Evolutionary conservation across 2,113 vertebrate species (phyloP).

Genomic region (Chiloscyllium plagiosum): DNA sequence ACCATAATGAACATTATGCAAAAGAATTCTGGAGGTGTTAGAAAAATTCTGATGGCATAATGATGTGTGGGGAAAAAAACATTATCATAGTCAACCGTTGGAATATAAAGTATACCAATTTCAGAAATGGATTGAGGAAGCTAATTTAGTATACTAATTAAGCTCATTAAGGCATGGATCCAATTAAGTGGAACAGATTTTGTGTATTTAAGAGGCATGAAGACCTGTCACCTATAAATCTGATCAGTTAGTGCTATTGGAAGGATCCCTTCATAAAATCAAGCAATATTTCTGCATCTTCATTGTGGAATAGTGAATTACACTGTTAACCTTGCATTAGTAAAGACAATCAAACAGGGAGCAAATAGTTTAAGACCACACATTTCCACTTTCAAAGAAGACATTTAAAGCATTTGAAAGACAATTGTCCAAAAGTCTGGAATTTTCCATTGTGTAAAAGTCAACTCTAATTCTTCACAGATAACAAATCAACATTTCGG

Average conservation of each 20-base stretch:
- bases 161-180: not conserved
- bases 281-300: not conserved
- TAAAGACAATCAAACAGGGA: not conserved
- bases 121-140: conserved; percentile 7
- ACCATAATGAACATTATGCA: not conserved
- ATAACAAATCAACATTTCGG: too few species aligned
- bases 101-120: not conserved
- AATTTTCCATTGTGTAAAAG: too few species aligned
- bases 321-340: not conserved
- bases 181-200: not conserved
- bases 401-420: not conserved
- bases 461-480: too few species aligned
- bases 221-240: not conserved
- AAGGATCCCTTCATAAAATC: not conserved
- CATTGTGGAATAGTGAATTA: not conserved
- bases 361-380: not conserved
- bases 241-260: not conserved
- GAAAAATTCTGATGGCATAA: conserved; percentile 1
- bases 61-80: not conserved
- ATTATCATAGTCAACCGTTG: not conserved
- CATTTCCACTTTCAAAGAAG: not conserved
- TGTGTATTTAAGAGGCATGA: not conserved
- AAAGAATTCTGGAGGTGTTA: not conserved
- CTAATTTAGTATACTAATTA: not conserved
- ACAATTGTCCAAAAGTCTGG: not conserved